Base-by-base conservation (phyloP, 2,888 invertebrate genomes). In the Saturnia pavonia region DNA sequence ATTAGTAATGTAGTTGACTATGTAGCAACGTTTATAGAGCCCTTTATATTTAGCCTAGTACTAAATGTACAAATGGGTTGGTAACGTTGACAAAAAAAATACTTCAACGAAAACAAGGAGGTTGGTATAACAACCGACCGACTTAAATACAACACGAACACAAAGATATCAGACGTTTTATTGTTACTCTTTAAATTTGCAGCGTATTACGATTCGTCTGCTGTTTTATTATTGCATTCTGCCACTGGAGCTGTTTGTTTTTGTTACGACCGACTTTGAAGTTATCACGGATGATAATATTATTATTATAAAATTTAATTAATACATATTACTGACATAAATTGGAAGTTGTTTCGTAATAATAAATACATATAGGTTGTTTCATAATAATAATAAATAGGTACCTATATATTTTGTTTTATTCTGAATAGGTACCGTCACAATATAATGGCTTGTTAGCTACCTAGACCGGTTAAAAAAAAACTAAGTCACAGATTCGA, bases 41-140 rank as follows among this genome's bases (percentile, higher is more conserved):
- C 81, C 90, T 81, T 90, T 90, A 86, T 73, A 74, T 72, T 72
- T 75, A 77, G 81, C 81, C 78, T 81, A 82, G 80, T 80, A 57
- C 25, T 57, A 25, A 57, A 27, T 57, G 25, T 57, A 84, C 85
- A 83, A 82, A 86, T 84, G 78, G 81, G 85, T 82, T 83, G 85
- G 84, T 80, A 83, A 82, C 83, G 83, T 82, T 78, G 81, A 83
- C n/a, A 82, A 86, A 87, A 88, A 90, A 88, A 88, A 81, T 34
- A 78, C 81, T 80, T 82, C 82, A 83, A 87, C 84, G 85, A 91
- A 91, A 91, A 91, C 92, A 91, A 91, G 91, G 86, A 89, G 91
- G 91, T 88, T 87, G 84, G 80, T 80, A 73, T 74, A 79, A 78
- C 79, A 85, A 85, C 71, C 89, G 79, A 83, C 87, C 75, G 78